Percentiles rank a stretch among this genome's conserved stretches.
Conservation (phyloP, 2,888 invertebrate genomes). For the Parascotia fuliginaria region DNA sequence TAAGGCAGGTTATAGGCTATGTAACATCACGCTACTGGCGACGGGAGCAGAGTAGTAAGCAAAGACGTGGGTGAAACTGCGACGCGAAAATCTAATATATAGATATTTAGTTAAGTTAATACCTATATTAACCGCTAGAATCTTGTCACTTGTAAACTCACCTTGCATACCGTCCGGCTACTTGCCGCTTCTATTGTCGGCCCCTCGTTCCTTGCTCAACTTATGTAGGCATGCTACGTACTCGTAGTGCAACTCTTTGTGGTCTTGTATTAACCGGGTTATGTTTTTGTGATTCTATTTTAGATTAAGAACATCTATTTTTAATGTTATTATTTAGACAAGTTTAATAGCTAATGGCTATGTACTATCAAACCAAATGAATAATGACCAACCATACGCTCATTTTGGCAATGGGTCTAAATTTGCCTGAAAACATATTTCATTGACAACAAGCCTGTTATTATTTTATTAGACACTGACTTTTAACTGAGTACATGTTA, state of each 20-base stretch:
- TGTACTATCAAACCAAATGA: no score
- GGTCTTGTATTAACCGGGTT: slow-evolving; percentile 3
- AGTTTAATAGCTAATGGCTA: no score
- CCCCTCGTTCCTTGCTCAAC: slow-evolving; percentile 9
- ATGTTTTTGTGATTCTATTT: not conserved
- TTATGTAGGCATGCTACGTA: slow-evolving; percentile 7
- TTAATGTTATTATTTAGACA: no score
- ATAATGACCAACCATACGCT: no score
- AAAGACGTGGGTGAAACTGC: not conserved
- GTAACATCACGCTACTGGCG: no score
- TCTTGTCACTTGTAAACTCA: slow-evolving; percentile 39
- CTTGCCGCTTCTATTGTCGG: slow-evolving; percentile 71
- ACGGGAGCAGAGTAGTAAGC: no score
- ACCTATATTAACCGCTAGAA: slow-evolving; percentile 1
- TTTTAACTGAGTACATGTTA: no score
- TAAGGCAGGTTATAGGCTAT: no score
- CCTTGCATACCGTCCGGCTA: slow-evolving; percentile 70
- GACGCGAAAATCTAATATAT: not conserved
- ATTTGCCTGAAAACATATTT: no score
- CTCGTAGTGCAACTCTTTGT: slow-evolving; percentile 13
- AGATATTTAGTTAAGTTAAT: not conserved
- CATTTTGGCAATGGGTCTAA: no score
- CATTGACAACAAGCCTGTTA: no score
- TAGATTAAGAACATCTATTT: not conserved
- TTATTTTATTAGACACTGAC: no score